These are phyloP conservation scores for Norana najaformis DNA, from an alignment of 2,888 invertebrate species.

Conservation along the genomic window DNA sequence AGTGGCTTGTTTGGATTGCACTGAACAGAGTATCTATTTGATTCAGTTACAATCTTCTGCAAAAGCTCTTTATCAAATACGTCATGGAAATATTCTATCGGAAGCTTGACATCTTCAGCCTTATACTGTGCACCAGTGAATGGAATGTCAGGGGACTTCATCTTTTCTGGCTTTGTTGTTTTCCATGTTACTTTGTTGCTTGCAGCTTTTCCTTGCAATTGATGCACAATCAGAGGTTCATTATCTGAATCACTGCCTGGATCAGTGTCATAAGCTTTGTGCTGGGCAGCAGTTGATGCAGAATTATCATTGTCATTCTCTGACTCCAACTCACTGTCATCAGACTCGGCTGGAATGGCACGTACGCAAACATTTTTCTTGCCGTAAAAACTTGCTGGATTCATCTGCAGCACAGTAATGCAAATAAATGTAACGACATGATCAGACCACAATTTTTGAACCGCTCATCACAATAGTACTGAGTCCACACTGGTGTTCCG, in stretches of 20 bases:
- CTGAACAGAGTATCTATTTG: background rate
- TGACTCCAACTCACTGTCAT: background rate
- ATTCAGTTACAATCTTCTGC: background rate
- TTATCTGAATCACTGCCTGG: background rate
- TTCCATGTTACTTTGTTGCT: background rate
- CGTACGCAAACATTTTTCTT: background rate
- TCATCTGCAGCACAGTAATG: background rate
- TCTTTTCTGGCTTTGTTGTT: background rate
- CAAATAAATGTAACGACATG: background rate
- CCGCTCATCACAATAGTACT: no score
- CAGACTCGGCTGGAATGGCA: background rate
- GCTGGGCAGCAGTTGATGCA: background rate
- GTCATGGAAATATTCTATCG: conserved; percentile 2
- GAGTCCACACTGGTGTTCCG: no score
- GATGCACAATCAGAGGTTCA: background rate
- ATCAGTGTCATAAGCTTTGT: background rate
- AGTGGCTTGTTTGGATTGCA: background rate
- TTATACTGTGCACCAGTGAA: background rate
- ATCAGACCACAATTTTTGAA: background rate
- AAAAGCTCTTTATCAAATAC: background rate
- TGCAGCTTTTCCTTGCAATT: background rate
- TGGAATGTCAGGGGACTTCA: background rate
- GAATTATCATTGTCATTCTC: background rate
- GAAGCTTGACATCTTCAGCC: background rate
- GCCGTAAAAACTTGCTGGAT: background rate